Evolutionary conservation across 2,113 vertebrate species (phyloP), one percentile per base, ranked within the genome.

Genomic region (Sorex araneus): DNA sequence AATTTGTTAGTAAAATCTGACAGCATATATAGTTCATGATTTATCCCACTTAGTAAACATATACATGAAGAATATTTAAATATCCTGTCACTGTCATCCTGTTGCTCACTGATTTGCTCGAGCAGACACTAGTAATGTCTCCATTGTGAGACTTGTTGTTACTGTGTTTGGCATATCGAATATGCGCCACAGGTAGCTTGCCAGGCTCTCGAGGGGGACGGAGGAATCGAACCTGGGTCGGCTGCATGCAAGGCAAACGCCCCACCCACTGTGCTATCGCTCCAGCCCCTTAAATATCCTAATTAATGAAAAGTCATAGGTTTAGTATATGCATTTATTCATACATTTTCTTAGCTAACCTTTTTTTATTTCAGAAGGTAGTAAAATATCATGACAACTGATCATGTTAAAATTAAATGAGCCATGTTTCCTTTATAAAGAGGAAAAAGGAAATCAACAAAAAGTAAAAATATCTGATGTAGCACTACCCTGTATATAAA

Each of bases 1-100:
- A 87, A 63, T 57, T 23, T 87, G 34, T 32, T 60, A 34, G 70
- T 57, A 86, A 93, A 90, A 83, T 87, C 8, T 50, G 34, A 83
- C 5, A 66, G 30, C 6, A n/a, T 60, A 28, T 15, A 73, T 9
- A 36, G 32, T 30, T 69, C 13, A 28, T 40, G 7, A 78, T 32
- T 50, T 66, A 67, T 40, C 57, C 36, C 70, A 79, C n/a, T 25
- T 43, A 25, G 73, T 50, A 66, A 90, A 85, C 57, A 90, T 27
- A 86, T 30, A 81, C 30, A 64, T 66, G 19, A 89, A 86, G 25
- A 85, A 89, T 67, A 43, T n/a, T n/a, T n/a, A n/a, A n/a, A n/a
- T n/a, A n/a, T n/a, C n/a, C n/a, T n/a, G n/a, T n/a, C n/a, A n/a
- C n/a, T n/a, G n/a, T n/a, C n/a, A n/a, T n/a, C n/a, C n/a, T n/a